Percentiles rank a stretch among this genome's conserved stretches.
phyloP scores from a whole-genome alignment of 2,113 vertebrate species.

The Nannobrachium achirus region DNA sequence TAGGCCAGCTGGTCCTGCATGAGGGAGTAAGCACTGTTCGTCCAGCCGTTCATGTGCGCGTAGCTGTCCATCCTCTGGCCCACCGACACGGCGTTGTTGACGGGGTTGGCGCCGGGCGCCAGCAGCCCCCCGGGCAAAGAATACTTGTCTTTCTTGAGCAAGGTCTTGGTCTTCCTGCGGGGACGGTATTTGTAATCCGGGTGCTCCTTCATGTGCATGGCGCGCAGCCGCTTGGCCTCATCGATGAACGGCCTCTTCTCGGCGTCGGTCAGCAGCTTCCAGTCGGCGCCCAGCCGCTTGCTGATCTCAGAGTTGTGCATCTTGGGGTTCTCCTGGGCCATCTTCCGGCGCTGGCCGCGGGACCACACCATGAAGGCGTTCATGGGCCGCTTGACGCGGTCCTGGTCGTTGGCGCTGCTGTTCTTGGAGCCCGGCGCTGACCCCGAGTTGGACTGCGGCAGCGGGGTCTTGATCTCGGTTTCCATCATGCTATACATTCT shows the following conservation, averaged over 20 bases:
- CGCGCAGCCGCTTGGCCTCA: conserved; percentile 95
- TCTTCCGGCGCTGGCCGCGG: conserved; percentile 93
- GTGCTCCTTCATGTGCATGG: conserved; percentile 99
- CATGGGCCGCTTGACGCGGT: conserved; percentile 97
- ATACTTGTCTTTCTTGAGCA: conserved; percentile 99
- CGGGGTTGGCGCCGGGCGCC: conserved; percentile 84
- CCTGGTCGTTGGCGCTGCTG: conserved; percentile 84
- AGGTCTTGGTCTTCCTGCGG: conserved; percentile 97
- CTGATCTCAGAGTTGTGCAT: conserved; percentile 99
- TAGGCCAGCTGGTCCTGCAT: conserved; percentile 97
- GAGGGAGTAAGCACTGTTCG: conserved; percentile 95
- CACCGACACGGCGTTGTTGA: conserved; percentile 88
- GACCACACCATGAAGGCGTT: conserved; percentile 99
- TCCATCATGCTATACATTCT: conserved; percentile 97
- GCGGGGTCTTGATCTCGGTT: conserved; percentile 89
- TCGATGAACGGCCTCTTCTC: conserved; percentile 99
- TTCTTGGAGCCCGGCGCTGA: conserved; percentile 77
- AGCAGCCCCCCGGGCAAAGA: conserved; percentile 90
- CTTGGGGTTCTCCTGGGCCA: conserved; percentile 98
- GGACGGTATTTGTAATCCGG: conserved; percentile 99
- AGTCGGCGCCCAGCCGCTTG: conserved; percentile 96
- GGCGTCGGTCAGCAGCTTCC: conserved; percentile 96
- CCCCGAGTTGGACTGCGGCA: conserved; percentile 83
- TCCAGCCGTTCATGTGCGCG: conserved; percentile 97
- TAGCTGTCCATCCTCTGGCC: conserved; percentile 96